Percentiles rank a stretch among this genome's conserved stretches.
phyloP scores from a whole-genome alignment of 2,888 invertebrate species.

The Drosophila merina region DNA sequence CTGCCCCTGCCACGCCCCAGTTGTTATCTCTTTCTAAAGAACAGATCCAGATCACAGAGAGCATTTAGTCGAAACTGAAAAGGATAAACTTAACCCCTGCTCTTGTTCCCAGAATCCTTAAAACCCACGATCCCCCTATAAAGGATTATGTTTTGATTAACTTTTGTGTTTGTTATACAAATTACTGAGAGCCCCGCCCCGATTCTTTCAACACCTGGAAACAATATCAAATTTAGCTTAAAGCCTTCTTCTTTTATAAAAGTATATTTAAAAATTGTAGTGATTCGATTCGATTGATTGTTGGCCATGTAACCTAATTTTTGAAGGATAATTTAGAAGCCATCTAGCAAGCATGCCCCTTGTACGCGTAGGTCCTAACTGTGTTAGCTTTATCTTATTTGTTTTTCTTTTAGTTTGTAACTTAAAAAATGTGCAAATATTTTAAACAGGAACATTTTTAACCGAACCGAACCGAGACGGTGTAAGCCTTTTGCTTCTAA shows the following conservation, averaged over 20 bases:
- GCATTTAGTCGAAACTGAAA: constrained; percentile 56
- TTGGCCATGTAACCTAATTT: constrained; percentile 56
- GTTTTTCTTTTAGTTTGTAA: not conserved
- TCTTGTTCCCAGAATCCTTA: not conserved
- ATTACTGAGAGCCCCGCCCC: constrained; percentile 12
- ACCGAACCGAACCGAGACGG: not conserved
- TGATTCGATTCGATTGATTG: constrained; percentile 30
- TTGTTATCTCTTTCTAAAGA: constrained; percentile 62
- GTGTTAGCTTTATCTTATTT: not conserved
- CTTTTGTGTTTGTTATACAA: constrained; percentile 34
- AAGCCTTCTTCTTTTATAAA: no score
- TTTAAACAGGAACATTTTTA: not conserved
- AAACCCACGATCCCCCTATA: not conserved
- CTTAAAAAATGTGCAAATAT: constrained; percentile 1
- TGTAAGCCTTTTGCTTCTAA: not conserved
- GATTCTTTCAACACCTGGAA: constrained; percentile 21
- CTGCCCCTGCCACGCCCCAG: constrained; percentile 16
- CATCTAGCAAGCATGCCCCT: not conserved
- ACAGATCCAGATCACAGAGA: constrained; percentile 31
- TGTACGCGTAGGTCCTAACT: not conserved
- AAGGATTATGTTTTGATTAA: no score
- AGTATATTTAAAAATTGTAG: no score
- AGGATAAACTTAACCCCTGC: constrained; percentile 19
- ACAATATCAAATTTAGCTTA: constrained; percentile 43
- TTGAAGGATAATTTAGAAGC: constrained; percentile 4